These are phyloP conservation scores for Nicator chloris DNA, from an alignment of 2,113 vertebrate genomes.

Conservation along the genomic window DNA sequence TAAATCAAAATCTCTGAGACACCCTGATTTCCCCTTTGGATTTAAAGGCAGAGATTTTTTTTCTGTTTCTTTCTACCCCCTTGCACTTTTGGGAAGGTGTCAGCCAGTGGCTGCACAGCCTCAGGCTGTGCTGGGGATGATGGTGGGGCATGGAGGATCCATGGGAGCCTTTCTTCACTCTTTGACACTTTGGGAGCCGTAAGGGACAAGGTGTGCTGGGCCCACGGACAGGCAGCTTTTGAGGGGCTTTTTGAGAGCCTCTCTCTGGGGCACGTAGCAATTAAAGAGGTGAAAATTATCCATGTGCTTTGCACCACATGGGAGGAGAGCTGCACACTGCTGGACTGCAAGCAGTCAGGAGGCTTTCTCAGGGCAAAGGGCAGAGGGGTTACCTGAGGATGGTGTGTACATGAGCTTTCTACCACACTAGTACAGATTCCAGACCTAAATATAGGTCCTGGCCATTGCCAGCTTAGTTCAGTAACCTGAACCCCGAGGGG, in stretches of 20 bases:
- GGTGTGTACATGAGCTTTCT: not conserved
- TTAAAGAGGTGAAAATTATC: not conserved
- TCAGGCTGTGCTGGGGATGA: fast-evolving
- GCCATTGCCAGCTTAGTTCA: not conserved
- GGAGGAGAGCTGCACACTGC: not conserved
- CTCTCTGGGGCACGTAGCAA: fast-evolving
- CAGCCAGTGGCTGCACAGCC: not conserved
- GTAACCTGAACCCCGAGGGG: not conserved
- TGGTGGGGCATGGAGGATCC: not conserved
- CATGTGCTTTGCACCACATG: fast-evolving
- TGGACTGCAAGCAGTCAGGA: not conserved
- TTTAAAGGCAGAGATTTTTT: not conserved
- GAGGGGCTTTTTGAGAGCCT: not conserved
- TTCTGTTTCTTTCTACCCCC: not conserved
- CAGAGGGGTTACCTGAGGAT: slow-evolving; percentile 30
- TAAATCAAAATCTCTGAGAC: not conserved
- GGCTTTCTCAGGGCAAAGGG: not conserved
- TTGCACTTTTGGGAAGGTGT: fast-evolving
- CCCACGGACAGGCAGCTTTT: too few species aligned
- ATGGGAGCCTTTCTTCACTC: fast-evolving
- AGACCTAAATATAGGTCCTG: not conserved
- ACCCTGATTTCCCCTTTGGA: not conserved
- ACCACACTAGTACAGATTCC: slow-evolving; percentile 40
- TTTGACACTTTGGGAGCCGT: too few species aligned
- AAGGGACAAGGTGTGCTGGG: not conserved